A percentile compares a stretch with the other conserved stretches of the same genome.
These are phyloP conservation scores for Petroica traversi DNA, from an alignment of 2,113 vertebrate species.

Conservation along the genomic window DNA sequence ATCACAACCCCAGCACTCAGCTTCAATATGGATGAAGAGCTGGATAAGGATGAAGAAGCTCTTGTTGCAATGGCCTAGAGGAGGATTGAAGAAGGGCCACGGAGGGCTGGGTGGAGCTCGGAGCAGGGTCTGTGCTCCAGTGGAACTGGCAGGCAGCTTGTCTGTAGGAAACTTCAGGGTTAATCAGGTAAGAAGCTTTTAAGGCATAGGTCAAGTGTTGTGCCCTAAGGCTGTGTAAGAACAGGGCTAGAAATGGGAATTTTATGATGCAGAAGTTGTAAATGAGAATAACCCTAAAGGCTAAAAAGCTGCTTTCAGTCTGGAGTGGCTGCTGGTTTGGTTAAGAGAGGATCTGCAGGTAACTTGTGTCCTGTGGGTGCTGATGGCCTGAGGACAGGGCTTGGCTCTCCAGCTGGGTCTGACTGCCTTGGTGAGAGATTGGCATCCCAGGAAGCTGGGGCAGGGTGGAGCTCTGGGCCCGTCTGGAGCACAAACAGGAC, in stretches of 20 bases:
- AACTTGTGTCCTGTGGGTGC: neutral
- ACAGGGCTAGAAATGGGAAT: neutral
- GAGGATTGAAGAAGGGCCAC: rapidly evolving
- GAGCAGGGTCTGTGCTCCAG: rapidly evolving
- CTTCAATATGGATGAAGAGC: neutral
- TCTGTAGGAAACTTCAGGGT: neutral
- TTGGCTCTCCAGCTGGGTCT: neutral
- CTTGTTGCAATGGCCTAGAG: neutral
- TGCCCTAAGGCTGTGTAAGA: neutral
- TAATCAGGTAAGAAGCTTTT: neutral
- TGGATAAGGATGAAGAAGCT: neutral
- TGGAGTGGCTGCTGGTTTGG: neutral
- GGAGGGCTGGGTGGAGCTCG: neutral
- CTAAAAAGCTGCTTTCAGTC: neutral
- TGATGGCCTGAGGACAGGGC: neutral
- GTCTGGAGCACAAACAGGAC: neutral
- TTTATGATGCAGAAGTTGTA: neutral
- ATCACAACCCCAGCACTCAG: no score
- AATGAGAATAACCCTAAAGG: neutral
- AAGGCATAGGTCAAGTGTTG: neutral
- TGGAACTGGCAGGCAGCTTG: neutral
- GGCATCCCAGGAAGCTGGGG: neutral
- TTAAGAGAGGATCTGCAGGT: neutral
- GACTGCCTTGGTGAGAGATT: neutral
- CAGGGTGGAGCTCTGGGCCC: neutral